phyloP scores from a whole-genome alignment of 1,140 invertebrate genomes.

The Semibalanus balanoides region DNA sequence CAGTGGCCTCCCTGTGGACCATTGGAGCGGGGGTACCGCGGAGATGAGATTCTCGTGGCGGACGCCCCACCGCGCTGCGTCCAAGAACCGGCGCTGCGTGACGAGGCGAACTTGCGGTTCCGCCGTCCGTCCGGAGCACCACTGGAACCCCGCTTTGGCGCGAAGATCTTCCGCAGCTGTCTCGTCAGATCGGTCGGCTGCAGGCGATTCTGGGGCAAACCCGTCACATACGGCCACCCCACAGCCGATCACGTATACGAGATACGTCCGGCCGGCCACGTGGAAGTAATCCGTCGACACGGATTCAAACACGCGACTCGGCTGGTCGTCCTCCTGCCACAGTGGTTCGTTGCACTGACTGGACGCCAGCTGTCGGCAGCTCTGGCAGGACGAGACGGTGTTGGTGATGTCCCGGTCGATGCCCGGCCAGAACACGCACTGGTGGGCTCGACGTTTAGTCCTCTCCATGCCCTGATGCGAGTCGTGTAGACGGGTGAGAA shows the following conservation, averaged over 20 bases:
- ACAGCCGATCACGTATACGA: slow-evolving; percentile 7
- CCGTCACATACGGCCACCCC: slow-evolving; percentile 10
- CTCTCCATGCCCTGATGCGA: neutral
- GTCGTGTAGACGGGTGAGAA: slow-evolving; percentile 8
- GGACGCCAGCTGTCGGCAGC: neutral
- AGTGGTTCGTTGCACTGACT: slow-evolving; percentile 6
- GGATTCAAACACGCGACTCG: neutral
- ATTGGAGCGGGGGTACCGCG: too few species aligned
- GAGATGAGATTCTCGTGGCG: too few species aligned
- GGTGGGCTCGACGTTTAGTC: slow-evolving; percentile 5
- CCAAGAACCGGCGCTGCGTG: too few species aligned
- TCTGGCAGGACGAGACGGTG: neutral
- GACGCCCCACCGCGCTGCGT: too few species aligned
- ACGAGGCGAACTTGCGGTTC: too few species aligned
- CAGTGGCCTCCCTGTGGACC: too few species aligned
- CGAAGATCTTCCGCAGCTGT: slow-evolving; percentile 6
- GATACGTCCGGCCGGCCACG: slow-evolving; percentile 5
- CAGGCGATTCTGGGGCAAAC: slow-evolving; percentile 4
- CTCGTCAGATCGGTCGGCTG: neutral
- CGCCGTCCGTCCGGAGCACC: too few species aligned
- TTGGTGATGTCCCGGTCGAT: slow-evolving; percentile 9
- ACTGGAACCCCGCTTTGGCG: too few species aligned
- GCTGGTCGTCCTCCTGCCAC: neutral
- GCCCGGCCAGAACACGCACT: slow-evolving; percentile 8
- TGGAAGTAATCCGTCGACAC: slow-evolving; percentile 13